A percentile compares a stretch with the other conserved stretches of the same genome.
Conservation (phyloP, 2,797 vertebrate genomes). For the Anguilla obscura region DNA sequence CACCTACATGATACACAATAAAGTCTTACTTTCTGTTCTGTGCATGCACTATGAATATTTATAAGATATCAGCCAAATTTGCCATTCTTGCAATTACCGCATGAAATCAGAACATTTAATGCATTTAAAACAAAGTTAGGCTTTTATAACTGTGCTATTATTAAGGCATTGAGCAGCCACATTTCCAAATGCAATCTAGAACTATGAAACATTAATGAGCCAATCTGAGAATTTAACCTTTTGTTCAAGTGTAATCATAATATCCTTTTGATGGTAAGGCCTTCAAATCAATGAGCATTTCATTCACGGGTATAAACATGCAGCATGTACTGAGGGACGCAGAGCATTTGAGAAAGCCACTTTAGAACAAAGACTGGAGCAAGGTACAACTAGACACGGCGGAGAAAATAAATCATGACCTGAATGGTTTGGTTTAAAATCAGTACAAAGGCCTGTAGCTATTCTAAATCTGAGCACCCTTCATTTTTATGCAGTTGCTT, state of each 20-base stretch:
- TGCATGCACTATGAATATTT: too few relatives aligned
- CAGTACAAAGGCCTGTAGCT: not conserved
- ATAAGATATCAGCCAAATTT: too few relatives aligned
- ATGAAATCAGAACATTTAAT: too few relatives aligned
- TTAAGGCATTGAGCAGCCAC: not conserved
- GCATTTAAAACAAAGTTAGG: too few relatives aligned
- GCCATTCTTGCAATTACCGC: too few relatives aligned
- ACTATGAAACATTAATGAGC: not conserved
- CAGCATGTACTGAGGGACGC: not conserved
- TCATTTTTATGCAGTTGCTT: not conserved
- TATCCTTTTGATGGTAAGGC: not conserved
- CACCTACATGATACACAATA: too few relatives aligned
- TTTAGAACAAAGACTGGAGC: not conserved
- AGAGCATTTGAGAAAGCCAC: not conserved
- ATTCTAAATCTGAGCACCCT: constrained; percentile 4
- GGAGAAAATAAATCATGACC: not conserved
- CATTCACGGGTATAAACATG: not conserved
- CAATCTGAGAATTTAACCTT: not conserved
- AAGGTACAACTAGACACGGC: not conserved
- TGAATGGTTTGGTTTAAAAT: not conserved
- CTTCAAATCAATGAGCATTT: not conserved
- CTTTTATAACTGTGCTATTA: too few relatives aligned
- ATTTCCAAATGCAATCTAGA: not conserved
- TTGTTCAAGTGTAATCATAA: not conserved
- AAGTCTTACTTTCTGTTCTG: too few relatives aligned